Percentiles rank a stretch among this genome's conserved stretches.
phyloP scores from a whole-genome alignment of 2,797 vertebrate species.

The Morus bassanus region DNA sequence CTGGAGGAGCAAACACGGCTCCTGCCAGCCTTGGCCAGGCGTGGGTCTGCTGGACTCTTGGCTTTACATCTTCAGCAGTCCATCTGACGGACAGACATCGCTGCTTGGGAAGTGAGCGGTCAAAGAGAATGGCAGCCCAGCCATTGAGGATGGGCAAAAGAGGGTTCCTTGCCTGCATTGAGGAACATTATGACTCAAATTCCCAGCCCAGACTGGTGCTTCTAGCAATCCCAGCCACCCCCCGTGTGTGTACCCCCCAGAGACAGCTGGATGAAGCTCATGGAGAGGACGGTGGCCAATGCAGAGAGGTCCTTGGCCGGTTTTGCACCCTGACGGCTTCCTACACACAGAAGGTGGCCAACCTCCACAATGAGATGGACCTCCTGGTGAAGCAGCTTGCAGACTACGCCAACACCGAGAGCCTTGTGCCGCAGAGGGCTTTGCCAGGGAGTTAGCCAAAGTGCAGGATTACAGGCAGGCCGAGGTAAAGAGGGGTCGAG shows the following conservation, averaged over 20 bases:
- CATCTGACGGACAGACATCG: fast-evolving
- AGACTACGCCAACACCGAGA: conserved; percentile 68
- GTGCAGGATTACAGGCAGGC: conserved; percentile 86
- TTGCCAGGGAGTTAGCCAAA: conserved; percentile 81
- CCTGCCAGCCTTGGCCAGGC: neutral
- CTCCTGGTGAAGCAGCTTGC: conserved; percentile 74
- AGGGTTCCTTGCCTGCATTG: fast-evolving
- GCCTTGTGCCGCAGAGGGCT: conserved; percentile 63
- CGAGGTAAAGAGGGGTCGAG: conserved; percentile 63
- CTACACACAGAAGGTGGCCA: conserved; percentile 76
- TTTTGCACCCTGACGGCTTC: conserved; percentile 76
- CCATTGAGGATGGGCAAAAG: neutral
- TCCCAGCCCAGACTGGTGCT: neutral
- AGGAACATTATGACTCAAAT: neutral
- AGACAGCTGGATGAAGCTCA: conserved; percentile 71
- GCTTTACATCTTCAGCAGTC: neutral
- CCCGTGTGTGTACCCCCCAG: neutral
- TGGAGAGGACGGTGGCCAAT: conserved; percentile 67
- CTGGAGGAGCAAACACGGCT: fast-evolving
- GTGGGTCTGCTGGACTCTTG: neutral
- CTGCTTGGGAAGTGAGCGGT: neutral
- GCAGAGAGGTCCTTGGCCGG: conserved; percentile 74
- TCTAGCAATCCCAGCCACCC: neutral
- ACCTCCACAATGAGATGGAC: conserved; percentile 76
- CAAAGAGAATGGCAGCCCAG: neutral